These are phyloP conservation scores for Gallinago jamesoni DNA, from an alignment of 2,113 vertebrate species.

Conservation along the genomic window DNA sequence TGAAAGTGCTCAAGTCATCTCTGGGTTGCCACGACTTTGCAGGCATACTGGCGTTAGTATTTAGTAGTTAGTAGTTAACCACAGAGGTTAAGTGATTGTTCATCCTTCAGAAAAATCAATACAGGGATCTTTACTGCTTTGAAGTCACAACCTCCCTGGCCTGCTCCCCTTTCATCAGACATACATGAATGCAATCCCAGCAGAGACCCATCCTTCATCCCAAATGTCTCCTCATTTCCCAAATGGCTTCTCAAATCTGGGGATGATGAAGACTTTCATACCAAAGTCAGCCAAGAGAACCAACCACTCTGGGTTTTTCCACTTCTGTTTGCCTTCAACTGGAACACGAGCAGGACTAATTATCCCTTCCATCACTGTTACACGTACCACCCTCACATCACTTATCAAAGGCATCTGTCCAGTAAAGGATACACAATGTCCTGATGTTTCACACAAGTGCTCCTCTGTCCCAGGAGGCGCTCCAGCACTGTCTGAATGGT, in stretches of 20 bases:
- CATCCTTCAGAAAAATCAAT: neutral
- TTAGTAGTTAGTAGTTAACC: too few species aligned
- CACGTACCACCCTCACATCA: neutral
- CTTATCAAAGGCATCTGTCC: neutral
- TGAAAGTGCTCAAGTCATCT: neutral
- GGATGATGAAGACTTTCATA: neutral
- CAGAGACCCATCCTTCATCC: neutral
- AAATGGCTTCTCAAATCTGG: neutral
- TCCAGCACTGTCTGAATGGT: slow-evolving; percentile 65
- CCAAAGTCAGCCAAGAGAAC: neutral
- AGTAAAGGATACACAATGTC: slow-evolving; percentile 79
- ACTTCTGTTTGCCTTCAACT: neutral
- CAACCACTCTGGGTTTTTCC: neutral
- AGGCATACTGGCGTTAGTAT: neutral
- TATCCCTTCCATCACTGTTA: neutral
- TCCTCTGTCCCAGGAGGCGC: neutral
- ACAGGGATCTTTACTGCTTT: neutral
- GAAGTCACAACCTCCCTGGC: neutral
- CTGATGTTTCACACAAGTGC: neutral
- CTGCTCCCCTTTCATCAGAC: neutral
- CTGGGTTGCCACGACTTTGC: neutral
- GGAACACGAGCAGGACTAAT: neutral
- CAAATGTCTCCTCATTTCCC: neutral
- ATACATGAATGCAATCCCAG: neutral
- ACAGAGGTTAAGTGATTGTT: neutral